phyloP scores from a whole-genome alignment of 1,140 invertebrate species.

The Hycleus phaleratus region DNA sequence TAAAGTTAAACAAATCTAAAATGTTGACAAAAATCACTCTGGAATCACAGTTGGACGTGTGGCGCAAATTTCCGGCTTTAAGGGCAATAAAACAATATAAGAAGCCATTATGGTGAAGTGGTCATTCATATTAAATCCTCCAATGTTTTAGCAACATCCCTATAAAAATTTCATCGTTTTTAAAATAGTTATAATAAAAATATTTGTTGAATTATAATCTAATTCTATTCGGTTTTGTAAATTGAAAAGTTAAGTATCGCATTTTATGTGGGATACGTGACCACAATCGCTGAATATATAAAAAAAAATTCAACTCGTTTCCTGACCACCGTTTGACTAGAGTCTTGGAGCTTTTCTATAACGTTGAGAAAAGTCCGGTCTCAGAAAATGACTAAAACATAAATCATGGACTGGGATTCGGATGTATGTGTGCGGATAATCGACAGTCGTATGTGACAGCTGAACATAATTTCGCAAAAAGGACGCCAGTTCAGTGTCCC shows the following conservation, averaged over 20 bases:
- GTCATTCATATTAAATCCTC: too few species aligned
- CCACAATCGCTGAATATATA: slow-evolving; percentile 19
- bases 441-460: slow-evolving; percentile 26
- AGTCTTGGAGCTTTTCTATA: slow-evolving; percentile 9
- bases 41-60: too few species aligned
- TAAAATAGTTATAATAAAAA: too few species aligned
- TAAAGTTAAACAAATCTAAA: too few species aligned
- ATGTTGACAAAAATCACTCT: too few species aligned
- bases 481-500: slow-evolving; percentile 1
- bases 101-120: too few species aligned
- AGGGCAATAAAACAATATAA: too few species aligned
- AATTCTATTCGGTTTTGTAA: slow-evolving; percentile 7
- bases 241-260: slow-evolving; percentile 25
- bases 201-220: too few species aligned
- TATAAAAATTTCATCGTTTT: too few species aligned
- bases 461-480: slow-evolving; percentile 24
- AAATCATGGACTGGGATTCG: slow-evolving; percentile 24
- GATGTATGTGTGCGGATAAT: slow-evolving; percentile 14
- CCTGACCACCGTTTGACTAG: slow-evolving; percentile 8
- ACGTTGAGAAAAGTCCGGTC: slow-evolving; percentile 18
- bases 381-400: slow-evolving; percentile 25
- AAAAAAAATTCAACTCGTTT: slow-evolving; percentile 22
- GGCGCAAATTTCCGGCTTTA: too few species aligned
- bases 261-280: slow-evolving; percentile 23
- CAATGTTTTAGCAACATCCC: too few species aligned